Evolutionary conservation across 2,113 vertebrate species (phyloP), one percentile per base, ranked within the genome.

Genomic region (Petroica traversi): DNA sequence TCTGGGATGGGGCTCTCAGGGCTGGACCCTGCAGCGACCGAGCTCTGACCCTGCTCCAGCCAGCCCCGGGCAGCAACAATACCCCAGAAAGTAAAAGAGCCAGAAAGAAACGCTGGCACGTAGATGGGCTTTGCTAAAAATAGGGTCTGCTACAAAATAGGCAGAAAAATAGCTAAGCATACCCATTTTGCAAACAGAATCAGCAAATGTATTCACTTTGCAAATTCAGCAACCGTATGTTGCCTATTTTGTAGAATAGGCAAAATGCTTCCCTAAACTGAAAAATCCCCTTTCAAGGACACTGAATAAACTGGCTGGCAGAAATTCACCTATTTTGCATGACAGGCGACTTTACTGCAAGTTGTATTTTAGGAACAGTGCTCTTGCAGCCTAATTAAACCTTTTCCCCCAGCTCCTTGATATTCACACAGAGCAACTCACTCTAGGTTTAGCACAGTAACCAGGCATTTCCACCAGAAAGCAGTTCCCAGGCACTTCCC

Each of bases 251-350:
- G 91, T 94, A 96, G 92, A 96, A 95, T 57, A 94, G 96, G 95
- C 94, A 96, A 96, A 95, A 96, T 3, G 93, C 93, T 97, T 95
- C 95, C 96, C 95, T 96, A 94, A 92, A 97, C 85, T 95, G 90
- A 95, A 96, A 97, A 96, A 96, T 88, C 95, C 95, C 96, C 96
- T 93, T 94, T 97, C 96, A 96, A 97, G 95, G 96, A 90, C 95
- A 96, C 82, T 71, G 88, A 96, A 96, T 74, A 90, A 94, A 92
- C 51, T 3, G 85, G 68, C 88, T 94, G 94, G 93, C 96, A 96
- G 94, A 94, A 96, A 96, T 94, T 80, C 92, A 96, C 93, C 95
- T 93, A 86, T 92, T 97, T 94, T 96, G 95, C 92, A 97, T 92
- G 92, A 92, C 82, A 89, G 90, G 85, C 76, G 45, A 86, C 93